A percentile compares a stretch with the other conserved stretches of the same genome.
These are phyloP conservation scores for Nasalis larvatus DNA, from an alignment of 2,113 vertebrate genomes.

Conservation along the genomic window DNA sequence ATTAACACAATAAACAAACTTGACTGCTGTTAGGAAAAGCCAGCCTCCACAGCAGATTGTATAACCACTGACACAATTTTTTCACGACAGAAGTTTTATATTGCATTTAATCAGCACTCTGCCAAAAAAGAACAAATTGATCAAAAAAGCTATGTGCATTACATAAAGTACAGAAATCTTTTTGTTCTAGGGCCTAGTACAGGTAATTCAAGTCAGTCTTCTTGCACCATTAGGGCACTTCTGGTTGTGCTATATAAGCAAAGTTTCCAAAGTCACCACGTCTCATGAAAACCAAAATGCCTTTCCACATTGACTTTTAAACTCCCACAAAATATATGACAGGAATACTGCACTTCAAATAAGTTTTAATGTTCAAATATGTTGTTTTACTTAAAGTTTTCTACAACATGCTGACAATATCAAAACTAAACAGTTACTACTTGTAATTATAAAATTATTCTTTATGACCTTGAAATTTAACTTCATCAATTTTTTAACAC, in stretches of 20 bases:
- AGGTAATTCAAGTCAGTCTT: not conserved
- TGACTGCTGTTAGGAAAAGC: not conserved
- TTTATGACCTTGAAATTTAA: not conserved
- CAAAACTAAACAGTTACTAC: not conserved
- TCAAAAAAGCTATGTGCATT: not conserved
- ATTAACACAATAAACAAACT: not conserved
- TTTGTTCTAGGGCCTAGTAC: not conserved
- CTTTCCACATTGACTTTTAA: slow-evolving; percentile 11
- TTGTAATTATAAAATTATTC: not conserved
- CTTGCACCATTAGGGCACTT: not conserved
- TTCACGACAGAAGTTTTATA: not conserved
- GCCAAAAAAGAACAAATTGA: not conserved
- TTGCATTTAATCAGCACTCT: not conserved
- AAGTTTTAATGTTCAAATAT: not conserved
- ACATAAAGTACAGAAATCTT: not conserved
- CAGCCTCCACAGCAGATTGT: not conserved
- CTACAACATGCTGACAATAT: not conserved
- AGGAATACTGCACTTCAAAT: not conserved
- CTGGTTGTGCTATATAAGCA: not conserved
- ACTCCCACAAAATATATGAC: not conserved
- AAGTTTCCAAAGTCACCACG: not conserved
- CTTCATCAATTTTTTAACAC: not conserved
- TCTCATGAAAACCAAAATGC: slow-evolving; percentile 1
- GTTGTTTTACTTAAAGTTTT: not conserved
- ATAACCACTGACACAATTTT: not conserved